Evolutionary conservation across 2,888 invertebrate species (phyloP), one percentile per base, ranked within the genome.

Genomic region (Rosalia funebris): DNA sequence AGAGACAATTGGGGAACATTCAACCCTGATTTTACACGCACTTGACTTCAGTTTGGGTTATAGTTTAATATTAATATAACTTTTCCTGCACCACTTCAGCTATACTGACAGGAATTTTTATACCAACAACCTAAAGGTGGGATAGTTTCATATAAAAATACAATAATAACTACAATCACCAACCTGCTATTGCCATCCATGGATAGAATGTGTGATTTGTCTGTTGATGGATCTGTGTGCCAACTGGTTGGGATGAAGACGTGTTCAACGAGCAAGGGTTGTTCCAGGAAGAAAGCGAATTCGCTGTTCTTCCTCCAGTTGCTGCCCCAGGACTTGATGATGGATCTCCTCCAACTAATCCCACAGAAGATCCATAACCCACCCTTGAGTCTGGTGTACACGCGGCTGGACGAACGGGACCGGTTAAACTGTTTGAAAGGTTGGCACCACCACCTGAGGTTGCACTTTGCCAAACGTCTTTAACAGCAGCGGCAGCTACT

Each of bases 121-220:
- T 62, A 65, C 62, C 67, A n/a, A n/a, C n/a, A n/a, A n/a, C n/a
- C n/a, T n/a, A 47, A 10, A 3, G 5, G 34, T 37, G n/a, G 11
- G 32, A 31, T 56, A 57, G 15, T n/a, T 48, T 17, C 25, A 9
- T 50, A 20, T 50, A 20, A 32, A 56, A 55, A 57, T 37, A 55
- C 46, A 63, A 42, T 16, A 32, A 65, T 32, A 72, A 87, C 93
- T 90, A 42, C 12, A 32, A 65, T 32, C 72, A 87, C 93, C 90
- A 84, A 95, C 96, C 96, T 95, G 95, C 95, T 87, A 96, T 95
- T 85, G 95, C 95, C 96, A 96, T 96, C 96, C 96, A 96, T 76
- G 96, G 96, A 85, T 96, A 96, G 86, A 96, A 96, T 80, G 95
- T 95, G 88, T 95, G 95, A 84, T 90, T 93, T 83, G 91, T 88